Base-by-base conservation (phyloP, 1,140 invertebrate genomes). In the Calycopis cecrops region DNA sequence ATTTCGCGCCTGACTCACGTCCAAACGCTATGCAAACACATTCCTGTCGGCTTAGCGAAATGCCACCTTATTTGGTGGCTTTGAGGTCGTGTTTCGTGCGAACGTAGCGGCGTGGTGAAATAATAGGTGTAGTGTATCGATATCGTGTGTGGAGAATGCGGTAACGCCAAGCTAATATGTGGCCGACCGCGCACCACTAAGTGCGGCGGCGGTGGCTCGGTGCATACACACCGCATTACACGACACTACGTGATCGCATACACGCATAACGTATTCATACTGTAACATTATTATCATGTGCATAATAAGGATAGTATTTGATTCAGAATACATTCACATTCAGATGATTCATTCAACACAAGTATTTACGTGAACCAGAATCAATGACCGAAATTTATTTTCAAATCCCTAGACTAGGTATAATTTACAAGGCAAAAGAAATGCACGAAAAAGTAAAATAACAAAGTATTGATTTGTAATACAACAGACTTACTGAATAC, bases 61-160 rank as follows among this genome's bases (percentile, higher is more conserved):
- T 33, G 9, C 33, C 51, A 44, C 40, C 51, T 16, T 12, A 35
- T 47, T 10, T 3, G 1, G 9, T 1, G 14, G n/a, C 11, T 9
- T 28, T 57, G 51, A 10, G 48, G 48, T 47, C 9, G 28, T 18
- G 33, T 28, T 47, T 57, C 18, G 14, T n/a, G 9, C 52, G 49
- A 8, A 9, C 9, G 44, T 9, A 34, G 18, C 35, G 10, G 33
- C 17, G 37, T 18, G 37, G 14, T 52, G 18, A 52, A 52, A 52
- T 53, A 53, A 44, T 53, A 40, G 37, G 21, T 17, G 16, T 52
- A 52, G 35, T 35, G 59, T 63, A 67, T 71, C 54, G 53, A 65
- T 65, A 54, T 65, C 66, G 61, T 57, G 60, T 65, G 61, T 60
- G 58, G 58, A 49, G 65, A 71, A 73, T 73, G 71, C 64, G 63